Conservation (phyloP, 2,113 vertebrate species). For the Callopanchax toddi region DNA sequence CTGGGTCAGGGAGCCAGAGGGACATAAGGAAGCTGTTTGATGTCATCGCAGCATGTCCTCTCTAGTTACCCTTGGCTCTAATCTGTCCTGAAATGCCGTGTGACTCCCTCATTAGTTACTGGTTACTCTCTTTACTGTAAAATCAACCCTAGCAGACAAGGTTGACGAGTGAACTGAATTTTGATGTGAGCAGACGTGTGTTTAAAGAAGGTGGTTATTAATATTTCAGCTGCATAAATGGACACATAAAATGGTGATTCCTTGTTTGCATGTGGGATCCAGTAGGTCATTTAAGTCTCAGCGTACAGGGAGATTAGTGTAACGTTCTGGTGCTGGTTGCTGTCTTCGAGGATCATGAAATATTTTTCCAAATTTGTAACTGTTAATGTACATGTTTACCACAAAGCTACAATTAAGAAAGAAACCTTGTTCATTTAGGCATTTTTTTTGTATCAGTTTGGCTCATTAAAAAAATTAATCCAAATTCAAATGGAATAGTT, state of each 20-base stretch:
- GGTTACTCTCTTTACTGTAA: slow-evolving; percentile 59
- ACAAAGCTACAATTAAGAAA: no score
- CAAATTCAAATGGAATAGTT: no score
- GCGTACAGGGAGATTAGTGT: not conserved
- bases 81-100: slow-evolving; percentile 48
- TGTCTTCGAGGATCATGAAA: not conserved
- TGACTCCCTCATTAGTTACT: slow-evolving; percentile 62
- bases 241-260: not conserved
- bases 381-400: no score
- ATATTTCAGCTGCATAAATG: slow-evolving; percentile 24
- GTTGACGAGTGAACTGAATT: slow-evolving; percentile 41
- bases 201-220: slow-evolving; percentile 18
- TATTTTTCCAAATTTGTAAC: no score
- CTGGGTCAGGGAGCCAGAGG: slow-evolving; percentile 35
- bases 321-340: not conserved
- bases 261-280: not conserved
- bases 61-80: slow-evolving; percentile 55
- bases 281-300: not conserved
- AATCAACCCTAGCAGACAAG: slow-evolving; percentile 46
- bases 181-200: slow-evolving; percentile 22
- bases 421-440: no score
- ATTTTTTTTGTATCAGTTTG: no score
- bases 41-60: slow-evolving; percentile 57
- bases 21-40: slow-evolving; percentile 57
- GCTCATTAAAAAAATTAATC: no score